phyloP scores from a whole-genome alignment of 2,113 vertebrate species.

The Toxotes chatareus region DNA sequence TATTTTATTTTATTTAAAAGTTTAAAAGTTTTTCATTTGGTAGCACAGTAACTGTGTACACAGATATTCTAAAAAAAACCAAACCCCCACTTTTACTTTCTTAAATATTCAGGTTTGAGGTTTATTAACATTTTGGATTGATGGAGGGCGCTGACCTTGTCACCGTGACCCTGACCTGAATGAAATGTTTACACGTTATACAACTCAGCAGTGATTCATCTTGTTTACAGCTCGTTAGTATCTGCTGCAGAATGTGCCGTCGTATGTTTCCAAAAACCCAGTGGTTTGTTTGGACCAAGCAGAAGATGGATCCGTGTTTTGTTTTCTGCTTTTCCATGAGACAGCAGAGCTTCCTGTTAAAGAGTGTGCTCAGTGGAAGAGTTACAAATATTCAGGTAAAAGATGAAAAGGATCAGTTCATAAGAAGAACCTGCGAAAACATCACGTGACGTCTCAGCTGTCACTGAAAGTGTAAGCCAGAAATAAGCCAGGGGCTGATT shows the following conservation, averaged over 20 bases:
- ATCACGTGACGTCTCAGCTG: conserved; percentile 15
- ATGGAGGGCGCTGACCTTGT: background rate
- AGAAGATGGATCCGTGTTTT: background rate
- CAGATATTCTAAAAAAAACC: too few species aligned
- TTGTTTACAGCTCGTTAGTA: conserved; percentile 1
- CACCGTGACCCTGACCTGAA: conserved; percentile 25
- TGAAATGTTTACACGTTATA: conserved; percentile 17
- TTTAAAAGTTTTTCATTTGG: too few species aligned
- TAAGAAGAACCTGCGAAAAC: conserved; percentile 10
- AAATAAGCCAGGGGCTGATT: background rate
- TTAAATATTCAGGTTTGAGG: too few species aligned
- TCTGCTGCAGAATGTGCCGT: background rate
- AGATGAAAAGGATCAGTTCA: conserved; percentile 1
- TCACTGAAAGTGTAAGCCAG: background rate
- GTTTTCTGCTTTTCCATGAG: background rate
- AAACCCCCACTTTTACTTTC: too few species aligned
- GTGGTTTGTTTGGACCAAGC: conserved; percentile 11
- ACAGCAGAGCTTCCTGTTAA: background rate
- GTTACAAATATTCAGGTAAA: background rate
- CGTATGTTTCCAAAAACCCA: background rate
- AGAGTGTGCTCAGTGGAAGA: background rate
- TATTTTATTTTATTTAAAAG: too few species aligned
- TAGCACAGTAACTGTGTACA: too few species aligned
- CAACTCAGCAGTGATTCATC: conserved; percentile 8
- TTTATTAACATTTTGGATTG: too few species aligned